Evolutionary conservation across 2,113 vertebrate species (phyloP), one percentile per base, ranked within the genome.

Genomic region (Tympanuchus pallidicinctus): DNA sequence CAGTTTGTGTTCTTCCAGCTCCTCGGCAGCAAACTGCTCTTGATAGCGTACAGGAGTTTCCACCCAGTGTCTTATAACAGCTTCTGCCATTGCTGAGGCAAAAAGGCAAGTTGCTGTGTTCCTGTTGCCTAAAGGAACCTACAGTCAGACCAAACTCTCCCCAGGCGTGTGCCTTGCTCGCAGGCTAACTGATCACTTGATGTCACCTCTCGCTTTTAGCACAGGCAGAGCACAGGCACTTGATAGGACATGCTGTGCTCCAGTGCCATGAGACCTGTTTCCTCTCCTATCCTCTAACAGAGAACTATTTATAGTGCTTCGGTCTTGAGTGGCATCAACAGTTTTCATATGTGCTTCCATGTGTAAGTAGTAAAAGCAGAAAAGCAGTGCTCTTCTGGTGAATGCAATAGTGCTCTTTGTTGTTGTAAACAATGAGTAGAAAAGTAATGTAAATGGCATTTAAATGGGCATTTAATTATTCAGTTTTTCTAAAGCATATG

Each of bases 41-140:
- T 98, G 97, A 76, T 98, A 97, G 8, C 98, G 97, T 19, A 95
- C 73, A 0, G 98, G 98, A n/a, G 97, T 98, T 94, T 97, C 97
- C 36, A 98, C 96, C 92, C 97, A 97, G 77, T 98, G 98, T 40
- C 97, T 97, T 88, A 97, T 85, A 21, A 98, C 95, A 74, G 98
- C 94, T 95, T 97, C 97, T 66, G 98, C 97, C 98, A 98, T 98
- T 13, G 87, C 69, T 59, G 67, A 86, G 73, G 89, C 71, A 52
- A 52, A 48, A 38, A 6, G 63, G 7, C 38, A 57, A 72, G 73
- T 22, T 69, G 40, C 73, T 82, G 20, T 36, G 90, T 6, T 40
- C 45, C 19, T 21, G 79, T 65, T 2, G 47, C 57, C 54, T 11
- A 18, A 4, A 6, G 36, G 24, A 81, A 90, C 74, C 59, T 65